Evolutionary conservation across 2,888 invertebrate genomes (phyloP).

Genomic region (Ariolimax columbianus): DNA sequence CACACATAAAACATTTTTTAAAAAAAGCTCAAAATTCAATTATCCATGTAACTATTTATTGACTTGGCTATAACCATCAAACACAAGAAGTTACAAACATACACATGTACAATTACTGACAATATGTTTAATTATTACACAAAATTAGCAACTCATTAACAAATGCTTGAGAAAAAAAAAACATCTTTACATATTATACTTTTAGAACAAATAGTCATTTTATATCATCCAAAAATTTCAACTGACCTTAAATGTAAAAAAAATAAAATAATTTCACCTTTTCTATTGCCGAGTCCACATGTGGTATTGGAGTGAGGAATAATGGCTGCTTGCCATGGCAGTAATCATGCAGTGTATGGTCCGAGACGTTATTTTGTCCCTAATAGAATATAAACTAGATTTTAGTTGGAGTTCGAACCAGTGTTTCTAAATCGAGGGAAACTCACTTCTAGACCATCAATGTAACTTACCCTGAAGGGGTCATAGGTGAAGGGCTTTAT

Average conservation of each 20-base stretch:
- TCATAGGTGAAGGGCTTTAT: slow-evolving; percentile 19
- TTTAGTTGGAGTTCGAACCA: too few species aligned
- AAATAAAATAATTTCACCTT: too few species aligned
- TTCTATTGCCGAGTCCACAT: too few species aligned
- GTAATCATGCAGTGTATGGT: too few species aligned
- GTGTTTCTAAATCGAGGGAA: too few species aligned
- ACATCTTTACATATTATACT: neutral
- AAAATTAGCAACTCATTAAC: slow-evolving; percentile 39
- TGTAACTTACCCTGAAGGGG: neutral
- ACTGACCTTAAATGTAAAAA: neutral
- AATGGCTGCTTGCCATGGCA: too few species aligned
- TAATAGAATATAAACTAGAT: too few species aligned
- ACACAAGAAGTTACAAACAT: slow-evolving; percentile 48
- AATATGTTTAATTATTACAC: slow-evolving; percentile 24
- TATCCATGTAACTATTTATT: slow-evolving; percentile 48
- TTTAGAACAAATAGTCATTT: neutral
- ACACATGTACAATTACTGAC: slow-evolving; percentile 37
- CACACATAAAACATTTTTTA: neutral
- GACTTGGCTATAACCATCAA: slow-evolving; percentile 50
- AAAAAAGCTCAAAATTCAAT: neutral
- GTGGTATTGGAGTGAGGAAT: too few species aligned
- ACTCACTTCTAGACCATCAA: too few species aligned
- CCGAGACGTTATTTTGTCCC: too few species aligned
- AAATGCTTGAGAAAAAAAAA: slow-evolving; percentile 20
- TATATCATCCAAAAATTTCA: neutral